Base-by-base conservation (phyloP, 2,888 invertebrate genomes). In the Poecilus cupreus region DNA sequence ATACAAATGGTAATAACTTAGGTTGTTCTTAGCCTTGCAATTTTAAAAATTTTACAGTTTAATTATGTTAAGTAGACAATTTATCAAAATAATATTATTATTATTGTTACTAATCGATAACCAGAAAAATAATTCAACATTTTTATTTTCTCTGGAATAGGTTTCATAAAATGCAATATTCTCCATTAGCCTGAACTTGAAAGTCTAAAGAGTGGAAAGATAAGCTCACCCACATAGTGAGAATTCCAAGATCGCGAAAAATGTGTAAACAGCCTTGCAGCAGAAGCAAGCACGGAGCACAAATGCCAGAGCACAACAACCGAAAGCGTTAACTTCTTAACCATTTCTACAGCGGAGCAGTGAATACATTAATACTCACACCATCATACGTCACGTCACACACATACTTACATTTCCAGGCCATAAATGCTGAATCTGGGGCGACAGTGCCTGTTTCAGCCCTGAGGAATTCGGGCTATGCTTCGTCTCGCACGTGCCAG, bases 331-430 rank as follows among this genome's bases (percentile, higher is more conserved):
- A 57, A 57, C 57, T 57, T 57, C 57, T 57, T 57, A 57, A 57
- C 22, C 57, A 26, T 57, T 57, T 57, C 57, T 57, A n/a, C 57
- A 22, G 24, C 18, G 3, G 26, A 4, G 16, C 22, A 57, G 22
- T 6, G 26, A 22, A 57, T 57, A 57, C 57, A 57, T 57, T 24
- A 57, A 57, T 24, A 57, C 57, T 24, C 57, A 57, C 57, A 57
- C 57, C 22, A 22, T 2, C 57, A 57, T 57, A 24, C 57, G 22
- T 57, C 22, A 11, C 57, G 20, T 57, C n/a, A 57, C 57, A 57
- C 57, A 57, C 57, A 57, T 49, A 49, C 49, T 49, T 57, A 57
- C 57, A 57, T 57, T 57, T 57, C 57, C 57, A 57, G 57, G 57
- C 26, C 24, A 57, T 57, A 57, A 57, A 57, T 57, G 57, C 57